These are phyloP conservation scores for Aegotheles bennettii DNA, from an alignment of 2,113 vertebrate species.

Conservation along the genomic window DNA sequence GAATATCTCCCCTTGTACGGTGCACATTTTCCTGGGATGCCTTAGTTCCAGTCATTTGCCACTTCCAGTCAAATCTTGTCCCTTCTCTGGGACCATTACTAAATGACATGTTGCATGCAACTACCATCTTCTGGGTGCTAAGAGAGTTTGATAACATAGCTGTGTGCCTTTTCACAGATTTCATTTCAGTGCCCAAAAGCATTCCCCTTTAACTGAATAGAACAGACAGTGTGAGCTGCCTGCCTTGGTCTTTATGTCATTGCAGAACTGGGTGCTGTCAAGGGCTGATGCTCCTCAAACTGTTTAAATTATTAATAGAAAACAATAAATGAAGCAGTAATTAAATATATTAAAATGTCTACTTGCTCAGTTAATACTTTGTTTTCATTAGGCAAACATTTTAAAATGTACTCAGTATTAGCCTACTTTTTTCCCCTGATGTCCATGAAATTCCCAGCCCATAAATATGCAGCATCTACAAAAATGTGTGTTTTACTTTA, in stretches of 20 bases:
- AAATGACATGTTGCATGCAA: not conserved
- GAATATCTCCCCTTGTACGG: not conserved
- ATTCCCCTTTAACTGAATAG: not conserved
- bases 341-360: not conserved
- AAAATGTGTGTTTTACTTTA: not conserved
- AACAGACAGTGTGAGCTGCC: not conserved
- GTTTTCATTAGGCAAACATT: not conserved
- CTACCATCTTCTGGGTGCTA: not conserved
- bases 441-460: not conserved
- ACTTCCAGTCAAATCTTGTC: not conserved
- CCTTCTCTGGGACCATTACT: not conserved
- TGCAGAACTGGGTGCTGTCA: not conserved
- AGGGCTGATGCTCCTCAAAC: not conserved
- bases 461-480: not conserved
- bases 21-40: fast-evolving
- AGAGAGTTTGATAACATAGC: not conserved
- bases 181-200: not conserved
- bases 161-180: not conserved
- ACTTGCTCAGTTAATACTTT: not conserved
- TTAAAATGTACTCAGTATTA: not conserved
- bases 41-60: not conserved
- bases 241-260: not conserved
- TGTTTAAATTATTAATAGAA: not conserved
- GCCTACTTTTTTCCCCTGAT: not conserved
- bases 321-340: not conserved